Evolutionary conservation across 2,113 vertebrate species (phyloP).

Genomic region (Pseudonaja textilis): DNA sequence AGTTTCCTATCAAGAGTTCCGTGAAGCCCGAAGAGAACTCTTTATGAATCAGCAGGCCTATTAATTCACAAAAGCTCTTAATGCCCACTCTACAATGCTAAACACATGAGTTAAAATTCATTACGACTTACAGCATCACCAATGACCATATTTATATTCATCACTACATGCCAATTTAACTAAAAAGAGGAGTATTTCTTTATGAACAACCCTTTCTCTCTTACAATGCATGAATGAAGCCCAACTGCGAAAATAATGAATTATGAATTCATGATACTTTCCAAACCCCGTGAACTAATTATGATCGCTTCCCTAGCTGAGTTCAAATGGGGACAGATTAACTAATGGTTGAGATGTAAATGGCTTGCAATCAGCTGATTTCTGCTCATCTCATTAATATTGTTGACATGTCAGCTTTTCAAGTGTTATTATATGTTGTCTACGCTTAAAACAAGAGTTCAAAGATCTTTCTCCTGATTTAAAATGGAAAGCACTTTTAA

Average conservation of each 20-base stretch:
- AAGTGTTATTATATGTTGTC: background rate
- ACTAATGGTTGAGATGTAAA: background rate
- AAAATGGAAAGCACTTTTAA: background rate
- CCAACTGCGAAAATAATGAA: background rate
- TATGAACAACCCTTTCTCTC: background rate
- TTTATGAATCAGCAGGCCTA: background rate
- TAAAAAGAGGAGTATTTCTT: background rate
- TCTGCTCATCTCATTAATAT: background rate
- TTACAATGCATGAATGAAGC: background rate
- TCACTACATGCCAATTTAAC: background rate
- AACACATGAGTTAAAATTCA: background rate
- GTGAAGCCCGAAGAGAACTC: background rate
- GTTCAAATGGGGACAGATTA: background rate
- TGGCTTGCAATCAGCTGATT: background rate
- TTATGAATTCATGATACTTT: slow-evolving; percentile 1
- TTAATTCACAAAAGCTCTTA: background rate
- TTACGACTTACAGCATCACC: background rate
- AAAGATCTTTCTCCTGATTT: background rate
- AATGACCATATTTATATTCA: background rate
- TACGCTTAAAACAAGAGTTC: background rate
- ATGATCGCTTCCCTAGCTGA: background rate
- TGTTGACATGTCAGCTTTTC: rapidly evolving
- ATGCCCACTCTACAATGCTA: background rate
- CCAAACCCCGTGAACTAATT: background rate
- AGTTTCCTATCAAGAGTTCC: background rate